Evolutionary conservation across 1,140 invertebrate species (phyloP), one percentile per base, ranked within the genome.

Genomic region (Forficula auricularia): DNA sequence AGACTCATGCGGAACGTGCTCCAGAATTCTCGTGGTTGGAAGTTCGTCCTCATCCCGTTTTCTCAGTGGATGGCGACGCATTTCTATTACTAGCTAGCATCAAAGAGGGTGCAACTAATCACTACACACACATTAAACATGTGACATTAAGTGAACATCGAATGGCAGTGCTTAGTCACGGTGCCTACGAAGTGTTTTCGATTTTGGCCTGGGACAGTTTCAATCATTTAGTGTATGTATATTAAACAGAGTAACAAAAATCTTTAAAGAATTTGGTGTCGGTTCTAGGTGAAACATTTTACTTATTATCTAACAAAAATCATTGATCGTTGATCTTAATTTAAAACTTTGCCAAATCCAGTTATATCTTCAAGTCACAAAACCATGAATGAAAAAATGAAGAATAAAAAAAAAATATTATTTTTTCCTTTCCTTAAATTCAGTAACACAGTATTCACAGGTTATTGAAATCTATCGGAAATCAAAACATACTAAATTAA

Each of bases 91-190:
- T 88, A 33, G 75, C 84, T 1, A 73, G 82, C 14, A 75, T 88
- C 16, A 78, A 82, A 52, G 83, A 91, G 54, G 82, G 77, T 8
- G 75, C 71, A 4, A 70, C 72, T 33, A 82, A 87, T 52, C 77
- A 79, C 54, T 90, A 79, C 61, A 85, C 82, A 19, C 86, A 92
- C 63, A 84, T 92, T 54, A 88, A 86, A 52, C 81, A 87, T 56
- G 70, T 86, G 16, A 83, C 81, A 31, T 72, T 82, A 30, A 71
- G 74, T n/a, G 76, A 84, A 54, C 77, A 82, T 56, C 72, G 78
- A 51, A 84, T 83, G 56, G 77, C 82, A 2, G 82, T 87, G 4
- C 67, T 94, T 10, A 90, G 85, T 16, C 79, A 86, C 54, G 88
- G 86, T 3, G 72, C 73, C 47, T 86, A 83, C 57, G 88, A 92